phyloP scores from a whole-genome alignment of 2,113 vertebrate species.

The Notothenia rossii region DNA sequence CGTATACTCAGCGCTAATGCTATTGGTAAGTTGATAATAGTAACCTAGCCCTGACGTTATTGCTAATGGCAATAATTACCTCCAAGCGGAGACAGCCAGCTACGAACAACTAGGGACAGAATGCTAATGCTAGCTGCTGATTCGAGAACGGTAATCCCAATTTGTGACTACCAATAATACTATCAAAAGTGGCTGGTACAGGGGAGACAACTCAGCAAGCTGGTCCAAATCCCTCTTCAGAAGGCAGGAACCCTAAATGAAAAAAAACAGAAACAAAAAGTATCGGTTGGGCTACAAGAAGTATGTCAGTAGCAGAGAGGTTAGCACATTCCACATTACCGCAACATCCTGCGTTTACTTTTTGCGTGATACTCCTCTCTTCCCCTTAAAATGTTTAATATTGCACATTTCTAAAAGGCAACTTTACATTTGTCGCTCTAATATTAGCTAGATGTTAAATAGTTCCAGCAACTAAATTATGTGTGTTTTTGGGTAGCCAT shows the following conservation, averaged over 20 bases:
- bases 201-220: constrained; percentile 7
- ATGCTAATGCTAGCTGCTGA: constrained; percentile 21
- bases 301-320: not conserved
- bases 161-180: constrained; percentile 1
- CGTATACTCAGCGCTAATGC: constrained; percentile 17
- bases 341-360: not conserved
- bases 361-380: too few relatives aligned
- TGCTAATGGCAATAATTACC: constrained; percentile 2
- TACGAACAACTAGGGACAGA: constrained; percentile 3
- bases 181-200: not conserved
- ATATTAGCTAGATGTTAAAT: too few relatives aligned
- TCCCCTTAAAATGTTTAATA: too few relatives aligned
- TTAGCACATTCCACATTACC: not conserved
- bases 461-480: too few relatives aligned
- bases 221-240: constrained; percentile 23
- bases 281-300: not conserved
- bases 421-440: too few relatives aligned
- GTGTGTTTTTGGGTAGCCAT: too few relatives aligned
- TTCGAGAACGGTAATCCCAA: not conserved
- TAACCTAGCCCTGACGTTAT: constrained; percentile 1
- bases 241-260: constrained; percentile 42
- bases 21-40: not conserved
- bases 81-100: not conserved
- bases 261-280: constrained; percentile 8
- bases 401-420: too few relatives aligned